Evolutionary conservation across 92 coral and sea anemone genomes (phyloP).

Genomic region (Hydrozoanthus gracilis): DNA sequence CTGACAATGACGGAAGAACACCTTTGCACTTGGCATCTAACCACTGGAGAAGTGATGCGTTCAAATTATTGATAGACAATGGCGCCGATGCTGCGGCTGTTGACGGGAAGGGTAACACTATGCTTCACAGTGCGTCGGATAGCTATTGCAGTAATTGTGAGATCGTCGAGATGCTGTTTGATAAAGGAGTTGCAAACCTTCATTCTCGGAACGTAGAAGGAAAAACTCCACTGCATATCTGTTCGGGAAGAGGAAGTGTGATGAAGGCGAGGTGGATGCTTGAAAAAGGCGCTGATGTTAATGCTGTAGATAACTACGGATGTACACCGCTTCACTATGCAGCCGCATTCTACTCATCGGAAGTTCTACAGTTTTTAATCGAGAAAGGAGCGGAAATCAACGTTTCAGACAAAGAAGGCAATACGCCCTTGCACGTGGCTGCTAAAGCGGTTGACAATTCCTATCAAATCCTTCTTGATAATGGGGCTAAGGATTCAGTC

Average conservation of each 20-base stretch:
- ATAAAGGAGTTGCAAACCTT: background rate
- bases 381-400: background rate
- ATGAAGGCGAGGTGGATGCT: background rate
- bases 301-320: background rate
- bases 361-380: background rate
- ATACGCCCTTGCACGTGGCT: background rate
- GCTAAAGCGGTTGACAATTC: background rate
- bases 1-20: slow-evolving; percentile 16
- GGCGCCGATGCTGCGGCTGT: slow-evolving; percentile 28
- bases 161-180: background rate
- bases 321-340: background rate
- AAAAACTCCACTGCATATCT: background rate
- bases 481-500: background rate
- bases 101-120: slow-evolving; percentile 18
- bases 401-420: background rate
- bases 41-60: slow-evolving; percentile 2
- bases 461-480: too few relatives aligned
- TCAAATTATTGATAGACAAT: background rate
- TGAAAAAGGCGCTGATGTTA: background rate
- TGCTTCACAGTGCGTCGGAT: slow-evolving; percentile 14
- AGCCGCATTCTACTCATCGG: background rate
- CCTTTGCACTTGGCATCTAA: slow-evolving; percentile 2
- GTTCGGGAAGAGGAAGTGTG: background rate
- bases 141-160: background rate
- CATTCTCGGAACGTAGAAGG: background rate